Base-by-base conservation (phyloP, 2,888 invertebrate genomes). In the Linnaemya tessellans region DNA sequence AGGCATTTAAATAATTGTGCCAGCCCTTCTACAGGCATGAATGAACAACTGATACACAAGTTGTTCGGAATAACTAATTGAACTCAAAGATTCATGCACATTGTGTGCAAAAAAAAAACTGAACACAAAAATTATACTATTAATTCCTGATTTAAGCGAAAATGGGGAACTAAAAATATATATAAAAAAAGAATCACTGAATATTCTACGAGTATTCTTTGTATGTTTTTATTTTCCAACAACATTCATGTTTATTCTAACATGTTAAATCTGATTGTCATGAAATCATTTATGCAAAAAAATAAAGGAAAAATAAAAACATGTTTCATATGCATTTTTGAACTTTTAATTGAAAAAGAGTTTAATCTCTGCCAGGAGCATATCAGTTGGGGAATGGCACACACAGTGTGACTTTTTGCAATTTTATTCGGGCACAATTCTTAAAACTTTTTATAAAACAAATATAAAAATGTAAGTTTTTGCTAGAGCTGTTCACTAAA, bases 321-420 rank as follows among this genome's bases (percentile, higher is more conserved):
- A 65, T 43, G 25, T n/a, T n/a, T n/a, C n/a, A n/a, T n/a, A n/a
- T 65, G 8, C n/a, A 65, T n/a, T 65, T 65, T 65, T 25, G 30
- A 68, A 51, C 15, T 68, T 68, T 68, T 54, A 68, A 54, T 68
- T 68, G 38, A 4, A 68, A 54, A 13, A 20, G 20, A 20, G 25
- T 18, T 58, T 49, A 49, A 49, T 49, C 49, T 49, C 18, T 46
- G 11, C 5, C 46, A 4, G 15, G 15, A 46, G 46, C 1, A 46
- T n/a, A n/a, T 46, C 2, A n/a, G n/a, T n/a, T n/a, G n/a, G n/a
- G n/a, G n/a, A n/a, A n/a, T n/a, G n/a, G n/a, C n/a, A n/a, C n/a
- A n/a, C n/a, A n/a, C n/a, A n/a, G n/a, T n/a, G n/a, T n/a, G n/a
- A n/a, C n/a, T n/a, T n/a, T n/a, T n/a, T n/a, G n/a, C n/a, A n/a